phyloP scores from a whole-genome alignment of 1,140 invertebrate genomes.

The Medauroidea extradentata region DNA sequence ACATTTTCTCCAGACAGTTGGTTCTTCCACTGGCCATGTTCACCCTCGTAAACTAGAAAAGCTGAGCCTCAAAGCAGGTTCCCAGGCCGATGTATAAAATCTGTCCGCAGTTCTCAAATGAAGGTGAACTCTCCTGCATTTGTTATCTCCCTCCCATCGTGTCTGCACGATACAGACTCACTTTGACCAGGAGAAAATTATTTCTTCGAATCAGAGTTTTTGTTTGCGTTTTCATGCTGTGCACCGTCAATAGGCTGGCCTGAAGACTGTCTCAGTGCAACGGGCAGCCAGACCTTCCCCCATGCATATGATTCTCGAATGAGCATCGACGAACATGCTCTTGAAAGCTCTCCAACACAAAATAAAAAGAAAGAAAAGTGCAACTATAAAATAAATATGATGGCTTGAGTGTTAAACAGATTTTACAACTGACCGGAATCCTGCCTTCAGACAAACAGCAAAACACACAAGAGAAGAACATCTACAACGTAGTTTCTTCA shows the following conservation, averaged over 20 bases:
- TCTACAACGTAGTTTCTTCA: too few relatives aligned
- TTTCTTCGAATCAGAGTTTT: too few relatives aligned
- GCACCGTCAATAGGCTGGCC: conserved; percentile 4
- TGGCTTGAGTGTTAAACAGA: conserved; percentile 8
- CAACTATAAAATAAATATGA: background rate
- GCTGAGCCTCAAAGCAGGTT: conserved; percentile 17
- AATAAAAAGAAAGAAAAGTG: conserved; percentile 5
- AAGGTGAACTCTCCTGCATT: too few relatives aligned
- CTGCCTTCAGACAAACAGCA: conserved; percentile 11
- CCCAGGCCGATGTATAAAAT: conserved; percentile 13
- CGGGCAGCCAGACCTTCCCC: conserved; percentile 33
- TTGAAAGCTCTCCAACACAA: conserved; percentile 5
- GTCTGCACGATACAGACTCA: too few relatives aligned
- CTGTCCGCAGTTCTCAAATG: background rate
- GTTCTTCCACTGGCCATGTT: background rate
- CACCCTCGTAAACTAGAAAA: background rate
- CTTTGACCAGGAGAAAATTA: too few relatives aligned
- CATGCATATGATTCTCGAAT: conserved; percentile 24
- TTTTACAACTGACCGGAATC: conserved; percentile 20
- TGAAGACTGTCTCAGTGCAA: conserved; percentile 42
- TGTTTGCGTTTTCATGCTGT: background rate
- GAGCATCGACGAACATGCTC: background rate
- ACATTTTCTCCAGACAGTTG: background rate
- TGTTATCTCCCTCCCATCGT: too few relatives aligned
- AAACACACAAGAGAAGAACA: too few relatives aligned